phyloP scores from a whole-genome alignment of 2,113 vertebrate species.

The Notechis scutatus region DNA sequence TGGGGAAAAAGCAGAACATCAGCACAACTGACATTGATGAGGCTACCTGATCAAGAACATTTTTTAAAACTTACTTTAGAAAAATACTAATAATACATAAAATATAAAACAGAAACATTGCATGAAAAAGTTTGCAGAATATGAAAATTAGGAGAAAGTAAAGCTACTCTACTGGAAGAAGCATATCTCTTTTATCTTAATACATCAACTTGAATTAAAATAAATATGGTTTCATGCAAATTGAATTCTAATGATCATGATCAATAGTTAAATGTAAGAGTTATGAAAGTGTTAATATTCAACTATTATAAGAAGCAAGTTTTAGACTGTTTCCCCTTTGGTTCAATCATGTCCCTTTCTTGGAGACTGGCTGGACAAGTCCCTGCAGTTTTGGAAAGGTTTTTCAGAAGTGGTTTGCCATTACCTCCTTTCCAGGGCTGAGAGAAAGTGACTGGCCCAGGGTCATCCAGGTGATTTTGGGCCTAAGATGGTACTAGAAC shows the following conservation, averaged over 20 bases:
- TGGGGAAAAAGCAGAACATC: slow-evolving; percentile 9
- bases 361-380: too few relatives aligned
- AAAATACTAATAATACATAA: not conserved
- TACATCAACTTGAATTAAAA: not conserved
- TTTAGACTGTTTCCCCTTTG: not conserved
- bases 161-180: not conserved
- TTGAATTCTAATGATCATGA: not conserved
- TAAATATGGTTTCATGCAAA: not conserved
- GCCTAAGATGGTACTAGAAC: too few relatives aligned
- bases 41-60: not conserved
- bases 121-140: not conserved
- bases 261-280: not conserved
- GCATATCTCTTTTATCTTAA: not conserved
- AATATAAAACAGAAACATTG: not conserved
- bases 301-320: not conserved
- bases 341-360: too few relatives aligned
- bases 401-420: too few relatives aligned
- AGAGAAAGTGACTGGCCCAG: too few relatives aligned
- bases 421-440: too few relatives aligned
- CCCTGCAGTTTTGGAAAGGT: too few relatives aligned
- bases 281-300: not conserved
- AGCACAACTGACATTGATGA: not conserved
- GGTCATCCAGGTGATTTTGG: too few relatives aligned
- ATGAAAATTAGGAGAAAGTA: not conserved
- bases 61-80: not conserved